A percentile compares a stretch with the other conserved stretches of the same genome.
These are phyloP conservation scores for Oreochromis tanganicae DNA, from an alignment of 2,113 vertebrate species.

Conservation along the genomic window DNA sequence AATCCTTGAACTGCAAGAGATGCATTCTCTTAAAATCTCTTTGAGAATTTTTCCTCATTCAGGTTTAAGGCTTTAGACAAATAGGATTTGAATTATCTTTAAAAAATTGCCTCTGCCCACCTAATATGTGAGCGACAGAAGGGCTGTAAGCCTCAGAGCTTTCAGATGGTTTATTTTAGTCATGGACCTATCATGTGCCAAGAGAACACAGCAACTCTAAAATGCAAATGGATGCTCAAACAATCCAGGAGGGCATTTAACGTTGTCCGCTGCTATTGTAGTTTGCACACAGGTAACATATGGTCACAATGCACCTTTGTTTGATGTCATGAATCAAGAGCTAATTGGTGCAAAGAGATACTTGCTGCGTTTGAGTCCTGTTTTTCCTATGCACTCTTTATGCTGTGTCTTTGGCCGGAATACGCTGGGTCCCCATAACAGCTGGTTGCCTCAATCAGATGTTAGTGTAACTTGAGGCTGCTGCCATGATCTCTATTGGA, in stretches of 20 bases:
- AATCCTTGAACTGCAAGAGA: not conserved
- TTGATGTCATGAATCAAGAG: not conserved
- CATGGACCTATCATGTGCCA: not conserved
- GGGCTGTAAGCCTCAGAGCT: constrained; percentile 46
- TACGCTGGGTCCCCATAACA: not conserved
- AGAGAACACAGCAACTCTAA: constrained; percentile 33
- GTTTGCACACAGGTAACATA: constrained; percentile 2
- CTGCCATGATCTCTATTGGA: constrained; percentile 13
- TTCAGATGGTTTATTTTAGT: constrained; percentile 43
- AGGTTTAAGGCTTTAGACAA: constrained; percentile 11
- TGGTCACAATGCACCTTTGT: not conserved
- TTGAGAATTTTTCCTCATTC: not conserved
- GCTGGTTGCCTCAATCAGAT: constrained; percentile 30
- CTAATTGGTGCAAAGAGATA: not conserved
- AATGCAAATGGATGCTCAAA: constrained; percentile 27
- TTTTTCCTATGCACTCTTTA: not conserved
- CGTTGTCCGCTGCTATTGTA: not conserved
- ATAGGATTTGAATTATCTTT: constrained; percentile 46
- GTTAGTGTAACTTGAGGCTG: not conserved
- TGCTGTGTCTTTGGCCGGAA: not conserved
- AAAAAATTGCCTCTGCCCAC: constrained; percentile 14
- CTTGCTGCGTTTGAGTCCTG: not conserved
- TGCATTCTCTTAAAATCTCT: not conserved
- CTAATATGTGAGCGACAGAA: constrained; percentile 53
- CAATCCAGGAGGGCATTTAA: not conserved